Evolutionary conservation across 2,113 vertebrate genomes (phyloP).

Genomic region (Chloroceryle aenea): DNA sequence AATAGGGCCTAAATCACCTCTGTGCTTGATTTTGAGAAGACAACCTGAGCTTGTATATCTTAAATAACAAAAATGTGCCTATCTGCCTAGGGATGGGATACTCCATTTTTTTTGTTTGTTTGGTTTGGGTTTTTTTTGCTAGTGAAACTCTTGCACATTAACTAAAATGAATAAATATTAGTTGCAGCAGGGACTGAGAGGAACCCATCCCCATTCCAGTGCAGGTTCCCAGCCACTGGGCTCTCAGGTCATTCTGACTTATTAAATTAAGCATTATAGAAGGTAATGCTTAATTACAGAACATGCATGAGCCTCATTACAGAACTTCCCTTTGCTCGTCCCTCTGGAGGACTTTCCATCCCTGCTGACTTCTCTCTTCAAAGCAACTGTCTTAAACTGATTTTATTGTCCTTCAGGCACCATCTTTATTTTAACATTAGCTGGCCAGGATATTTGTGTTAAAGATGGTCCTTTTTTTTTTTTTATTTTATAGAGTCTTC

Average conservation of each 20-base stretch:
- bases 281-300: conserved; percentile 10
- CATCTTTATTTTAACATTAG: not conserved
- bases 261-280: not conserved
- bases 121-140: not conserved
- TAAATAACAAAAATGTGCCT: not conserved
- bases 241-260: not conserved
- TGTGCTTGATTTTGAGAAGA: not conserved
- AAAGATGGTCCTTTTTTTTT: not conserved
- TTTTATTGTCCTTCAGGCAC: not conserved
- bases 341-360: not conserved
- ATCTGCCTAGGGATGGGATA: not conserved
- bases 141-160: not conserved
- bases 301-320: not conserved
- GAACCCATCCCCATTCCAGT: not conserved
- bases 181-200: not conserved
- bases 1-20: not conserved
- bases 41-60: not conserved
- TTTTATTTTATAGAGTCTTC: not conserved
- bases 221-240: not conserved
- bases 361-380: not conserved
- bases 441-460: not conserved
- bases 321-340: not conserved
- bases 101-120: not conserved
- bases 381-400: not conserved
- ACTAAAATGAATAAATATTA: not conserved